Percentiles rank a stretch among this genome's conserved stretches.
These are phyloP conservation scores for Eupithecia insigniata DNA, from an alignment of 2,888 invertebrate species.

Conservation along the genomic window DNA sequence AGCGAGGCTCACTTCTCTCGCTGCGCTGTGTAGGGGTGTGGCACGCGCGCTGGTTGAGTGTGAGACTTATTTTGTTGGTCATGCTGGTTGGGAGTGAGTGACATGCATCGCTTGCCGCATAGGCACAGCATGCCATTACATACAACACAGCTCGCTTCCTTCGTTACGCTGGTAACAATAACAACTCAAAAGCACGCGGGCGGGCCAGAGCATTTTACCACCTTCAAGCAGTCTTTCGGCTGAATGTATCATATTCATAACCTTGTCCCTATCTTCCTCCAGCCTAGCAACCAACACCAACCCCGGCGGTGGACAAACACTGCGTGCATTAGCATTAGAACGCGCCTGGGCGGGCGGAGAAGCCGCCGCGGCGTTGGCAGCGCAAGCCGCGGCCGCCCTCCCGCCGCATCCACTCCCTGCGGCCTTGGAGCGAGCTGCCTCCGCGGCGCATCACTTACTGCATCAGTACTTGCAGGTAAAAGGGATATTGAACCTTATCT, in stretches of 20 bases:
- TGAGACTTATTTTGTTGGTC: too few species aligned
- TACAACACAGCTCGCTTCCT: not conserved
- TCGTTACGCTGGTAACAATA: not conserved
- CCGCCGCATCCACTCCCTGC: conserved; percentile 77
- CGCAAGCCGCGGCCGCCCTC: conserved; percentile 73
- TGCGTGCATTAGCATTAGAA: conserved; percentile 75
- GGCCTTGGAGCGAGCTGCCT: conserved; percentile 74
- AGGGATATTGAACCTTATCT: not conserved
- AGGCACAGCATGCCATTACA: not conserved
- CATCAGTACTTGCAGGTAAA: conserved; percentile 58
- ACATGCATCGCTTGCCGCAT: not conserved
- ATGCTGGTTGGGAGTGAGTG: not conserved
- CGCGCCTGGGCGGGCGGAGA: conserved; percentile 79
- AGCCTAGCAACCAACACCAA: conserved; percentile 57
- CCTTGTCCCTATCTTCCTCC: not conserved
- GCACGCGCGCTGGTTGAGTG: too few species aligned
- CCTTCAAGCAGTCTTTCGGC: not conserved
- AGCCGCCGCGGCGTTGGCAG: conserved; percentile 72
- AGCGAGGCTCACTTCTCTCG: too few species aligned
- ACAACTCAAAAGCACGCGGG: not conserved
- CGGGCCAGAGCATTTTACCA: not conserved
- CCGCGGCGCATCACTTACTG: conserved; percentile 75
- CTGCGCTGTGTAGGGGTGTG: too few species aligned
- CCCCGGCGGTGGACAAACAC: conserved; percentile 57
- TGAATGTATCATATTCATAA: not conserved